Evolutionary conservation across 2,797 vertebrate genomes (phyloP).

Genomic region (Alca torda): DNA sequence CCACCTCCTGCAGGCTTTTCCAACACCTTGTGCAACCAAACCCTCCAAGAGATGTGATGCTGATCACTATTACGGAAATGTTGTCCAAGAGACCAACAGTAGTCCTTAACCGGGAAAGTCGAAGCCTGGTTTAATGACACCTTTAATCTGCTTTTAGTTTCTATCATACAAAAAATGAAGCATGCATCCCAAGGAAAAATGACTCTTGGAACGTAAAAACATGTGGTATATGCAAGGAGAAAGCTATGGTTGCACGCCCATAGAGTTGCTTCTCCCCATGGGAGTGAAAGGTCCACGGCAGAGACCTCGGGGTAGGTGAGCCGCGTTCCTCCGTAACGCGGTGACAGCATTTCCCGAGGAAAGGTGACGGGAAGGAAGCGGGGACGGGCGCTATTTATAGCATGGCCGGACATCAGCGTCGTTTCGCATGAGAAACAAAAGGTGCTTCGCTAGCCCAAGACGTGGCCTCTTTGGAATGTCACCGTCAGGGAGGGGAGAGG

Average conservation of each 20-base stretch:
- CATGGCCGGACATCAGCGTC: accelerated
- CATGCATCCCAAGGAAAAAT: background rate
- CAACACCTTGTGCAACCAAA: background rate
- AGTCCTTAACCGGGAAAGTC: background rate
- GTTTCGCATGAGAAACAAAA: background rate
- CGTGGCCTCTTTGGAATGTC: background rate
- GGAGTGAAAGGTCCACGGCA: background rate
- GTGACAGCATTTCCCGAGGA: conserved; percentile 15
- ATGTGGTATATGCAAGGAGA: background rate
- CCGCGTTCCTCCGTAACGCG: accelerated
- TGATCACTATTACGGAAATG: accelerated
- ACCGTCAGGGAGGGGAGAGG: background rate
- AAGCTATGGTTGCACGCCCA: background rate
- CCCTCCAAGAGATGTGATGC: background rate
- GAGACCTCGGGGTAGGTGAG: background rate
- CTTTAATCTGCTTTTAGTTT: accelerated
- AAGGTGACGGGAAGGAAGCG: conserved; percentile 1
- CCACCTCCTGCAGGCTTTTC: background rate
- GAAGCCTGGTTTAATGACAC: background rate
- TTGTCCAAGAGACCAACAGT: background rate
- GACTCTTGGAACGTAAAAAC: accelerated
- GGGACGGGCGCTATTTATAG: background rate
- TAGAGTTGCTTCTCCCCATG: background rate
- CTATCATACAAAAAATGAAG: background rate
- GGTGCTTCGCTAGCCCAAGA: background rate